A percentile compares a stretch with the other conserved stretches of the same genome.
Conservation (phyloP, 2,797 vertebrate genomes). For the Aldrovandia affinis region DNA sequence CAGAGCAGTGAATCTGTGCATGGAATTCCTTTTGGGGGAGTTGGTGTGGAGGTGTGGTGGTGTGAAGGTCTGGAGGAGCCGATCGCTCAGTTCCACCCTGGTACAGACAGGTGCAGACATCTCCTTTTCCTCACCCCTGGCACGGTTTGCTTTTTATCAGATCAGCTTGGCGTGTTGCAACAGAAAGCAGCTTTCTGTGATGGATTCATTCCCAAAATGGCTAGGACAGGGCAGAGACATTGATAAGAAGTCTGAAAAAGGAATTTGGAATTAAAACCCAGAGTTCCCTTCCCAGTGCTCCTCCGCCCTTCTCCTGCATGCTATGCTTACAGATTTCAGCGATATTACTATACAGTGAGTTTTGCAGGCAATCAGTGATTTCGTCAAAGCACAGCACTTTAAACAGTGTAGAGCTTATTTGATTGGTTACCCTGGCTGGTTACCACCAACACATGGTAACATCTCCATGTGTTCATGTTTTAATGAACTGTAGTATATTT, state of each 20-base stretch:
- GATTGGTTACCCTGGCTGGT: no score
- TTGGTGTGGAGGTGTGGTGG: conserved; percentile 30
- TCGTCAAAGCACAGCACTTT: not conserved
- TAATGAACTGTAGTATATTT: no score
- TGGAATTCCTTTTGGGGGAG: conserved; percentile 20
- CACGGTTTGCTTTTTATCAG: not conserved
- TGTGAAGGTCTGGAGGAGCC: not conserved
- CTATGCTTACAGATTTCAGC: no score
- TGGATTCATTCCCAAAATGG: not conserved
- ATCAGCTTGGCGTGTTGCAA: not conserved
- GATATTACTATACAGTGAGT: not conserved
- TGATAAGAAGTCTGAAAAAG: not conserved
- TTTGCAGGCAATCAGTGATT: not conserved
- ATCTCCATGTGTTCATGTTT: no score
- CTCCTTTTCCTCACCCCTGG: not conserved
- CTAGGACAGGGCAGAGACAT: not conserved
- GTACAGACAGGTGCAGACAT: conserved; percentile 43
- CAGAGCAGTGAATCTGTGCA: not conserved
- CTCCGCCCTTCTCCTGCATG: not conserved
- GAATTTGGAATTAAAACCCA: not conserved
- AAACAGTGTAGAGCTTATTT: not conserved
- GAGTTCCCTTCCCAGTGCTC: not conserved
- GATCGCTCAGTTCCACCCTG: conserved; percentile 33
- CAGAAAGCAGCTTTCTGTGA: not conserved
- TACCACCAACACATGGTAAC: no score